Evolutionary conservation across 2,113 vertebrate genomes (phyloP).

Genomic region (Tupaia tana): DNA sequence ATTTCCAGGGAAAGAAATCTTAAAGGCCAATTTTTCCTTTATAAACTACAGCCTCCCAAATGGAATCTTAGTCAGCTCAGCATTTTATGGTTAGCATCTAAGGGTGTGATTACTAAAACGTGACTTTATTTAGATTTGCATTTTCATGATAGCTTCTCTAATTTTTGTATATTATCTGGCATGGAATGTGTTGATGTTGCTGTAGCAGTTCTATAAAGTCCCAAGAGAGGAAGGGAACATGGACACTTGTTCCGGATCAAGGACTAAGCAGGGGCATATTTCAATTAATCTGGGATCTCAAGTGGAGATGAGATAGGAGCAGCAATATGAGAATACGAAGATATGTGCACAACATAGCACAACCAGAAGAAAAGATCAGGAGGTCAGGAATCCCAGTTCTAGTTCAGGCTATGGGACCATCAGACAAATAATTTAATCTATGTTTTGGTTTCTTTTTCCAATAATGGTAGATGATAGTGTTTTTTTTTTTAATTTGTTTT

Average conservation of each 20-base stretch:
- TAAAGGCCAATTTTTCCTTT: slow-evolving; percentile 4
- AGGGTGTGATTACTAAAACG: background rate
- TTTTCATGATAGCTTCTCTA: slow-evolving; percentile 24
- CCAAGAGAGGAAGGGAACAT: background rate
- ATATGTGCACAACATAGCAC: background rate
- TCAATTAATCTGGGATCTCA: slow-evolving; percentile 1
- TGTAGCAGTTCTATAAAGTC: background rate
- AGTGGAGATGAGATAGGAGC: background rate
- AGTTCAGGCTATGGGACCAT: background rate
- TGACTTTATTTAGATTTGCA: background rate
- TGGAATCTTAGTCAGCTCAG: background rate
- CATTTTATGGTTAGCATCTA: background rate
- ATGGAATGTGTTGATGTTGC: background rate
- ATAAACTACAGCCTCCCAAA: background rate
- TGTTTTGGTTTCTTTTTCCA: background rate
- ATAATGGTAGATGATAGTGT: background rate
- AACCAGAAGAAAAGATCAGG: slow-evolving; percentile 1
- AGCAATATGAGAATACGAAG: background rate
- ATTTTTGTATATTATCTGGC: background rate
- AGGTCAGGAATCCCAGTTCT: background rate
- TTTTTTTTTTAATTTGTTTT: too few species aligned
- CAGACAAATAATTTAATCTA: slow-evolving; percentile 18
- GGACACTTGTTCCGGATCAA: background rate
- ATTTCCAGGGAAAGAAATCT: background rate
- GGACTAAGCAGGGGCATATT: background rate